Base-by-base conservation (phyloP, 2,888 invertebrate genomes). In the Prionchulus punctatus region DNA sequence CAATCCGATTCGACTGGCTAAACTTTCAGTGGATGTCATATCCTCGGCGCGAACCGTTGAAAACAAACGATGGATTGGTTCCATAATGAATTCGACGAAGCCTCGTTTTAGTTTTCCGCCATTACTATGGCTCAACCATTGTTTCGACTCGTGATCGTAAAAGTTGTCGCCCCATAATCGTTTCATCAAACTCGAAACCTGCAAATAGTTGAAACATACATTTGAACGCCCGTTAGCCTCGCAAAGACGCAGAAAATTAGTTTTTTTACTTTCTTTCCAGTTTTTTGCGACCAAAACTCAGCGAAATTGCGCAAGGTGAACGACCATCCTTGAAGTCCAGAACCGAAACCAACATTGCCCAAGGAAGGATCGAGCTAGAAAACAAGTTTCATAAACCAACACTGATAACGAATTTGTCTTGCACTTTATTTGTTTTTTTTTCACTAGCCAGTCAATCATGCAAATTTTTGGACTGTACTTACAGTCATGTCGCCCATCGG, bases 311-410 rank as follows among this genome's bases (percentile, higher is more conserved):
- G 30, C 36, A 63, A 27, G 18, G 62, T 61, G 56, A 63, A 63
- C 2, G 53, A 62, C 63, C 63, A 63, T 12, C 61, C 63, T 30
- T 63, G 61, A 26, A 60, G 43, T 2, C 62, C 63, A 25, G 57
- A 49, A 25, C 61, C 62, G 57, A 63, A 61, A 23, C 55, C 61
- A 21, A 63, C 62, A 47, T 59, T 62, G 43, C 61, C 63, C 18
- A n/a, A 43, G 3, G 43, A 47, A 2, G 63, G 61, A 43, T 60
- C 56, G 21, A 63, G 12, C 56, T 61, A 56, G 1, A 21, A 2
- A 15, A 18, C 47, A 21, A 21, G 7, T n/a, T 4, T n/a, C 7
- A 21, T 15, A n/a, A 7, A 45, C 18, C 47, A 4, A 15, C 7
- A n/a, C n/a, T n/a, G n/a, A n/a, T n/a, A n/a, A n/a, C n/a, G n/a